Percentiles rank a stretch among this genome's conserved stretches.
Conservation (phyloP, 53 echinoderm and acorn worm species). For the Luidia sarsii region DNA sequence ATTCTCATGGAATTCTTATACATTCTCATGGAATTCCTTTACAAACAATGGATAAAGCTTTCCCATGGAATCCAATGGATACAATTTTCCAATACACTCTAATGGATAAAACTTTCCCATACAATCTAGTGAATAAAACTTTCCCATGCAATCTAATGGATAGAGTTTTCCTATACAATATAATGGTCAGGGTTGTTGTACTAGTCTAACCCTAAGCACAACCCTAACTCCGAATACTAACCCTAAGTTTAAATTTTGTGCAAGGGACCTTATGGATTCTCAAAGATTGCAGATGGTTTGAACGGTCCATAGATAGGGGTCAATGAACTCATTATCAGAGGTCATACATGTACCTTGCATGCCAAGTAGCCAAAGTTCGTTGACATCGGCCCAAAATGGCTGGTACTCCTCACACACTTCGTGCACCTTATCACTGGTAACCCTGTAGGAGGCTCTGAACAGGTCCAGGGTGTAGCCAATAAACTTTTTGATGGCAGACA, state of each 20-base stretch:
- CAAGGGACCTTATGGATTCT: background rate
- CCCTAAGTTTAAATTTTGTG: background rate
- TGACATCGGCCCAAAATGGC: constrained; percentile 60
- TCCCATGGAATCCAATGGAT: too few relatives aligned
- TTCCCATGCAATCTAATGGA: too few relatives aligned
- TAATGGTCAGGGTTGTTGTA: too few relatives aligned
- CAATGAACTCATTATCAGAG: background rate
- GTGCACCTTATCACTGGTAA: constrained; percentile 31
- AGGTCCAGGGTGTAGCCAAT: constrained; percentile 32
- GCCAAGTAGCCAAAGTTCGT: constrained; percentile 64
- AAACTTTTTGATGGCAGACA: constrained; percentile 36
- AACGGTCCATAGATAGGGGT: background rate
- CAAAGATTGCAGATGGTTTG: background rate
- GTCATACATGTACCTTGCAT: constrained; percentile 41
- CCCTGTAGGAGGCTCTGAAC: constrained; percentile 35
- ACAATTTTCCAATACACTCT: too few relatives aligned
- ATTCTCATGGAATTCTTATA: too few relatives aligned
- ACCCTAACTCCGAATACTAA: background rate
- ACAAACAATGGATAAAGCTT: too few relatives aligned
- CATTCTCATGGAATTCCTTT: too few relatives aligned
- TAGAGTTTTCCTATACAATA: too few relatives aligned
- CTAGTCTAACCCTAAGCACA: too few relatives aligned
- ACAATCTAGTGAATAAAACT: too few relatives aligned
- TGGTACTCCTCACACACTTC: constrained; percentile 58
- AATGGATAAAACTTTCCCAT: too few relatives aligned